Evolutionary conservation across 2,113 vertebrate genomes (phyloP), one percentile per base, ranked within the genome.

Genomic region (Telmatochromis sp.): DNA sequence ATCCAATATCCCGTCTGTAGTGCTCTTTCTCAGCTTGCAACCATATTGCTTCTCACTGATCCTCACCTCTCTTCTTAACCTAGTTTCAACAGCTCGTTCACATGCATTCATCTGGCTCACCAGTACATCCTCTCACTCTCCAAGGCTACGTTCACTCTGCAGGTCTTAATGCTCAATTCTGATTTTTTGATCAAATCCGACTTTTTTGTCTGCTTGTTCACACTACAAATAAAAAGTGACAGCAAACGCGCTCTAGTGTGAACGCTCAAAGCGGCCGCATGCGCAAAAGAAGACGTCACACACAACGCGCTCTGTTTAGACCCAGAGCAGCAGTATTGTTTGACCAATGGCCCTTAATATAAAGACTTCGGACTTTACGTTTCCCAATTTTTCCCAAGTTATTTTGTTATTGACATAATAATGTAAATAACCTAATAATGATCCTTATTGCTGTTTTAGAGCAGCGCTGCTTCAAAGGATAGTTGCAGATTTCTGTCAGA

Each of bases 351-450:
- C 1, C 1, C 3, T 15, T 45, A 45, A 45, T 45, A 4, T 45
- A 15, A 45, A 45, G 42, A 45, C 42, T 45, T 14, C 0, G 0
- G 42, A 45, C 42, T 14, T 45, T 0, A 15, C 13, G 13, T 45
- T 45, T 45, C 42, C 42, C 42, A 45, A 15, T 45, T 45, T 45
- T 45, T 45, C 7, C 7, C 0, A 45, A 45, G 13, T 45, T 45
- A 45, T 45, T 45, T 7, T 7, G 13, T 45, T 45, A 45, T 45
- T 45, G 0, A 45, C 42, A 15, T 45, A 4, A 45, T 15, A 7
- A 45, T 45, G 42, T 45, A 45, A 0, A 45, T 15, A 2, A 15
- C 13, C 42, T 45, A 45, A 45, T 45, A 15, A 45, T 45, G 1
- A 42, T 15, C 3, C 3, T 45, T 45, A 45, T 45, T 45, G 42